These are phyloP conservation scores for Pilophorus perplexus DNA, from an alignment of 2,888 invertebrate genomes.

Conservation along the genomic window DNA sequence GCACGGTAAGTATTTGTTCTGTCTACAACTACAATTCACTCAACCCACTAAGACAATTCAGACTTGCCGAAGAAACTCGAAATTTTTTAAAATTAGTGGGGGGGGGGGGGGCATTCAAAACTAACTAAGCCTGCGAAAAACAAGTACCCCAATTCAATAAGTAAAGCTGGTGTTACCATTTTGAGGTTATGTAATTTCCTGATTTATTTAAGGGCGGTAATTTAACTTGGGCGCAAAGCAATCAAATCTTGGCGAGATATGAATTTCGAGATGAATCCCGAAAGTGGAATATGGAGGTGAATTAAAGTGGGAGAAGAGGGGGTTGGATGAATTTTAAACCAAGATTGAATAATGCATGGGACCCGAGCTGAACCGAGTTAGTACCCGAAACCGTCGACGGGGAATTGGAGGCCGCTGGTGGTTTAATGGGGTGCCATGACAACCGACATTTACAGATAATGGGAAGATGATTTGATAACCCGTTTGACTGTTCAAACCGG, in stretches of 20 bases:
- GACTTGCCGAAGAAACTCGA: no score
- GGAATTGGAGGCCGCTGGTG: conserved; percentile 18
- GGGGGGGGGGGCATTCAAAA: no score
- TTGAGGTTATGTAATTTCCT: conserved; percentile 18
- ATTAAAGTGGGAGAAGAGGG: neutral
- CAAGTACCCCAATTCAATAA: no score
- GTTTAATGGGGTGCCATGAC: conserved; percentile 39
- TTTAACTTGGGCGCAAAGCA: conserved; percentile 20
- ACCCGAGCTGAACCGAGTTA: conserved; percentile 22
- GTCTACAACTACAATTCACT: no score
- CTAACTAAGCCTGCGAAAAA: no score
- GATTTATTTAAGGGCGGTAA: conserved; percentile 21
- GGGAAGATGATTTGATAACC: conserved; percentile 42
- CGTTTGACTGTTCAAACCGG: no score
- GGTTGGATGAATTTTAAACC: conserved; percentile 35
- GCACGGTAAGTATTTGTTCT: no score
- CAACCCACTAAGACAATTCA: no score
- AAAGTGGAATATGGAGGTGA: conserved; percentile 9
- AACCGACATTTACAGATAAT: conserved; percentile 41
- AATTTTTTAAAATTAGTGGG: no score
- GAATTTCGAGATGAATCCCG: conserved; percentile 17
- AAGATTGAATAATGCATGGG: conserved; percentile 40
- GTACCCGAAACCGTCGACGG: no score
- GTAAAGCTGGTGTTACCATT: no score
- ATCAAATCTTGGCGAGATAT: neutral